These are phyloP conservation scores for Phaethornis superciliosus DNA, from an alignment of 2,113 vertebrate genomes.

Conservation along the genomic window DNA sequence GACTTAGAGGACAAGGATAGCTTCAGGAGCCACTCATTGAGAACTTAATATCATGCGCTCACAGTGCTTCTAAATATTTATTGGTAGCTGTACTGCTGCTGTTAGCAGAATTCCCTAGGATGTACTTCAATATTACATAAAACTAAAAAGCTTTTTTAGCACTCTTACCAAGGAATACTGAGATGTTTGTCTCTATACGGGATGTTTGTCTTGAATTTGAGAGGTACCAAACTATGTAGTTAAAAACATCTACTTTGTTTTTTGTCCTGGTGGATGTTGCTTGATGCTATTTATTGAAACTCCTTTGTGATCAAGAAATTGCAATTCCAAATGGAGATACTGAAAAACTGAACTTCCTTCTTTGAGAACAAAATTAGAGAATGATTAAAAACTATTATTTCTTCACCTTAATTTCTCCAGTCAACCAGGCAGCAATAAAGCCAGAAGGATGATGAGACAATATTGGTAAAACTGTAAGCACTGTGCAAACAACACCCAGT, in stretches of 20 bases:
- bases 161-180: neutral
- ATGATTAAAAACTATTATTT: neutral
- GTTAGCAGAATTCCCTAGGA: neutral
- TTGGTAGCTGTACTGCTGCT: neutral
- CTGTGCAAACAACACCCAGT: neutral
- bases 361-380: neutral
- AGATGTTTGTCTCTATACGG: neutral
- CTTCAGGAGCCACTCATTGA: neutral
- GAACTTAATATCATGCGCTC: neutral
- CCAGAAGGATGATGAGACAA: neutral
- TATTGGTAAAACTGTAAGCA: neutral
- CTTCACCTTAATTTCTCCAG: neutral
- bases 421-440: neutral
- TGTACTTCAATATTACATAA: neutral
- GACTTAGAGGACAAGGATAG: neutral
- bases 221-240: neutral
- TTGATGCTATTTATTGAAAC: neutral
- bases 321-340: neutral
- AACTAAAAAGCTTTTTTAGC: neutral
- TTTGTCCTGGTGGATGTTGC: neutral
- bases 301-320: neutral
- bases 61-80: neutral
- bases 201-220: constrained; percentile 28
- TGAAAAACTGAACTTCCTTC: neutral
- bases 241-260: neutral